Percentiles rank a stretch among this genome's conserved stretches.
phyloP scores from a whole-genome alignment of 2,797 vertebrate species.

The Poeciliopsis paucimaculata region DNA sequence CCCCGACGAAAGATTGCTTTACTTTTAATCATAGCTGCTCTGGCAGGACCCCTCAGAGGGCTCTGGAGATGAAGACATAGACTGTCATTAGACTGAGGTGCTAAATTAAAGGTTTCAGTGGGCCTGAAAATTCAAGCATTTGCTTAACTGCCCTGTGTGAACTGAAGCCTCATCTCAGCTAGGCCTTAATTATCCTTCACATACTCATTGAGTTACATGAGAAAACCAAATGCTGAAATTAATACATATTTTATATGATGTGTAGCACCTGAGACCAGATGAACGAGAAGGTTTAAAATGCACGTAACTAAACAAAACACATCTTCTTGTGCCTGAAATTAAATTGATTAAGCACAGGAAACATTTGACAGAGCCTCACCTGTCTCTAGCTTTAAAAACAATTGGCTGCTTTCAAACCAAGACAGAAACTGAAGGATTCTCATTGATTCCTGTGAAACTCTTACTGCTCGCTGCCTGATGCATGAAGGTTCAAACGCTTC shows the following conservation, averaged over 20 bases:
- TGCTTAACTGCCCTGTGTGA: constrained; percentile 59
- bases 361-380: constrained; percentile 11
- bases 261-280: constrained; percentile 27
- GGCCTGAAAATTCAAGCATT: constrained; percentile 65
- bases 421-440: constrained; percentile 33
- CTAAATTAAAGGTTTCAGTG: constrained; percentile 70
- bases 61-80: constrained; percentile 64
- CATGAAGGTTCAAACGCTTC: constrained; percentile 24
- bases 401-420: constrained; percentile 31
- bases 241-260: constrained; percentile 34
- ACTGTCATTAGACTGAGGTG: constrained; percentile 63
- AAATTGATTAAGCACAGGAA: constrained; percentile 22
- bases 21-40: constrained; percentile 70
- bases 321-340: neutral
- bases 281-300: constrained; percentile 7
- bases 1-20: constrained; percentile 62
- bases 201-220: constrained; percentile 23
- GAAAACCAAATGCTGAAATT: constrained; percentile 32
- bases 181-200: constrained; percentile 62
- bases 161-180: constrained; percentile 44
- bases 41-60: constrained; percentile 51
- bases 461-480: constrained; percentile 16
- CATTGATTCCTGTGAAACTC: constrained; percentile 30
- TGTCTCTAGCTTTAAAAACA: constrained; percentile 30
- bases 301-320: constrained; percentile 14